These are phyloP conservation scores for Melanargia galathea DNA, from an alignment of 2,888 invertebrate species.

Conservation along the genomic window DNA sequence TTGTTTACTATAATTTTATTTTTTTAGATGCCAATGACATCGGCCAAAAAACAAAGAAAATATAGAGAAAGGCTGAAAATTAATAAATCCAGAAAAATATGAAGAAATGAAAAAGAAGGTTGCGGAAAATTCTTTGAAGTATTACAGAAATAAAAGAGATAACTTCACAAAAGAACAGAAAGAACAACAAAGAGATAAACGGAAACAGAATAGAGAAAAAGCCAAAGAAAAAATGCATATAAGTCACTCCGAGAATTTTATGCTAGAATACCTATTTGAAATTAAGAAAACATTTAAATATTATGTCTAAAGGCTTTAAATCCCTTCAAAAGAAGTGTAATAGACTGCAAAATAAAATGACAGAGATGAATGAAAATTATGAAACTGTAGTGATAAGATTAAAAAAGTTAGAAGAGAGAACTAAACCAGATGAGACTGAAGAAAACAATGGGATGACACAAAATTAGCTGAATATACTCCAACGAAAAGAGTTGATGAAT, in stretches of 20 bases:
- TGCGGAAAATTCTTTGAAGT: conserved; percentile 2
- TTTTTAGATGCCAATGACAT: neutral
- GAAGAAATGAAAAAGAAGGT: conserved; percentile 4
- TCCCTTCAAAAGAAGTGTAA: too few species aligned
- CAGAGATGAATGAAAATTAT: too few species aligned
- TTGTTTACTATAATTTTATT: neutral
- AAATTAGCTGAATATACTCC: too few species aligned
- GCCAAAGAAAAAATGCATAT: neutral
- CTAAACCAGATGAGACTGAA: too few species aligned
- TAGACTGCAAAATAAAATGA: too few species aligned
- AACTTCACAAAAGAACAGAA: conserved; percentile 2
- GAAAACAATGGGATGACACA: too few species aligned
- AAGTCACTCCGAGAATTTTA: neutral
- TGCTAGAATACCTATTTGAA: too few species aligned
- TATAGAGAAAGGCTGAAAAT: neutral
- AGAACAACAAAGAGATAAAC: conserved; percentile 4
- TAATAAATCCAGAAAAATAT: conserved; percentile 3
- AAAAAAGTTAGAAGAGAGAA: too few species aligned
- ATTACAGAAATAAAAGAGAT: conserved; percentile 4
- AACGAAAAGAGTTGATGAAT: too few species aligned
- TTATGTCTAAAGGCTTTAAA: too few species aligned
- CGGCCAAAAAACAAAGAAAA: conserved; percentile 2
- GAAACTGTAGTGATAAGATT: too few species aligned
- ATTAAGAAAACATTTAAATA: too few species aligned
- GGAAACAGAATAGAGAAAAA: conserved; percentile 1